phyloP scores from a whole-genome alignment of 2,113 vertebrate genomes.

The Lipotes vexillifer region DNA sequence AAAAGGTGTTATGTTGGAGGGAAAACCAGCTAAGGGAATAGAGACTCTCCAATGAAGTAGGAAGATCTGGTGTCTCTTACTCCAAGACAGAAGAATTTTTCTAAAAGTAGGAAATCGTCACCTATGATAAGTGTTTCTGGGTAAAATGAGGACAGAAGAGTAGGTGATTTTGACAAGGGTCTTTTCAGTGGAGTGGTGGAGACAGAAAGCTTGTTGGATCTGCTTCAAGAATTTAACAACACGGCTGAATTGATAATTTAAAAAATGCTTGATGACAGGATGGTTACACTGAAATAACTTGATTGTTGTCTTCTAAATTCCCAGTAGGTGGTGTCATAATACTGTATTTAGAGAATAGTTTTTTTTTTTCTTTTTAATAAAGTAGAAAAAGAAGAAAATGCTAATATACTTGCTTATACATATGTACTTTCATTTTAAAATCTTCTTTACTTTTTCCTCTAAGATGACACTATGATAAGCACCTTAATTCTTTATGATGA shows the following conservation, averaged over 20 bases:
- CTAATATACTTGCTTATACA: background rate
- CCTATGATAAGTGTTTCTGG: background rate
- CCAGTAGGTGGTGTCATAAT: constrained; percentile 70
- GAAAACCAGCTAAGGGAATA: background rate
- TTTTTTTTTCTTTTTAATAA: background rate
- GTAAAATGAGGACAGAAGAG: background rate
- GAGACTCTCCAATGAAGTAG: background rate
- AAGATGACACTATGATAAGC: background rate
- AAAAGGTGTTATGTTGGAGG: background rate
- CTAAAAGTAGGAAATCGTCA: background rate
- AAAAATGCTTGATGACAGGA: background rate
- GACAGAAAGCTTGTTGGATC: background rate
- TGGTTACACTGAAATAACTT: background rate
- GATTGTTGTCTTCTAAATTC: constrained; percentile 57
- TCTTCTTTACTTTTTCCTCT: background rate
- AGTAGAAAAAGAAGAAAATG: background rate
- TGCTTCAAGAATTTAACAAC: background rate
- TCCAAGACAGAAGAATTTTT: background rate
- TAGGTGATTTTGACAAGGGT: background rate
- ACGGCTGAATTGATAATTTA: background rate
- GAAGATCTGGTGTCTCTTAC: background rate
- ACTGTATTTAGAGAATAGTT: constrained; percentile 36
- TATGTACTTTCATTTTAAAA: constrained; percentile 7
- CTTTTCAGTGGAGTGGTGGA: background rate
- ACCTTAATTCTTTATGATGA: background rate